These are phyloP conservation scores for Blera fallax DNA, from an alignment of 2,888 invertebrate genomes.

Conservation along the genomic window DNA sequence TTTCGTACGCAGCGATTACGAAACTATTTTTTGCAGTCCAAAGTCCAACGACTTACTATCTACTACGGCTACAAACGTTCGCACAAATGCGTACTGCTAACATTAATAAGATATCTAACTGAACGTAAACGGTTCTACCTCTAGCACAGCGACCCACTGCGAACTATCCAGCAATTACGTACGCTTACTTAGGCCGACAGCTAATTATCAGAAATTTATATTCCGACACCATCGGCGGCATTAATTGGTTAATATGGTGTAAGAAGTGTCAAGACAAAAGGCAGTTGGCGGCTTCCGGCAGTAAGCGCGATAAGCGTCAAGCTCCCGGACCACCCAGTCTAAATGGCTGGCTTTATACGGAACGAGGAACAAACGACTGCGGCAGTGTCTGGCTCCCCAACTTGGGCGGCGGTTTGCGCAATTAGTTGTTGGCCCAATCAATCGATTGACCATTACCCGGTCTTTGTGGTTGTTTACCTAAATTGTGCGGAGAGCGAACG, in stretches of 20 bases:
- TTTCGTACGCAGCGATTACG: neutral
- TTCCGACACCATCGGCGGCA: slow-evolving; percentile 66
- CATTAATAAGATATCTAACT: slow-evolving; percentile 10
- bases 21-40: neutral
- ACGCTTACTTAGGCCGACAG: slow-evolving; percentile 32
- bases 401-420: slow-evolving; percentile 39
- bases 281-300: slow-evolving; percentile 63
- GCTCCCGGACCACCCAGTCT: slow-evolving; percentile 53
- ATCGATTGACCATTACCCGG: slow-evolving; percentile 49
- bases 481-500: neutral
- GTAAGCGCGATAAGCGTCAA: slow-evolving; percentile 53
- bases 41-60: slow-evolving; percentile 8
- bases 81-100: neutral
- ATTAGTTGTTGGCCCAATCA: slow-evolving; percentile 46
- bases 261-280: slow-evolving; percentile 68
- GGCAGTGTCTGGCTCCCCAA: slow-evolving; percentile 24
- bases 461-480: slow-evolving; percentile 30
- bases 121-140: slow-evolving; percentile 41
- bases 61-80: neutral
- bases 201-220: slow-evolving; percentile 67
- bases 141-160: slow-evolving; percentile 33
- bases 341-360: slow-evolving; percentile 41
- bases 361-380: slow-evolving; percentile 8
- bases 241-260: slow-evolving; percentile 72
- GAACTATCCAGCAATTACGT: slow-evolving; percentile 28